These are phyloP conservation scores for Fregata magnificens DNA, from an alignment of 2,113 vertebrate genomes.

Conservation along the genomic window DNA sequence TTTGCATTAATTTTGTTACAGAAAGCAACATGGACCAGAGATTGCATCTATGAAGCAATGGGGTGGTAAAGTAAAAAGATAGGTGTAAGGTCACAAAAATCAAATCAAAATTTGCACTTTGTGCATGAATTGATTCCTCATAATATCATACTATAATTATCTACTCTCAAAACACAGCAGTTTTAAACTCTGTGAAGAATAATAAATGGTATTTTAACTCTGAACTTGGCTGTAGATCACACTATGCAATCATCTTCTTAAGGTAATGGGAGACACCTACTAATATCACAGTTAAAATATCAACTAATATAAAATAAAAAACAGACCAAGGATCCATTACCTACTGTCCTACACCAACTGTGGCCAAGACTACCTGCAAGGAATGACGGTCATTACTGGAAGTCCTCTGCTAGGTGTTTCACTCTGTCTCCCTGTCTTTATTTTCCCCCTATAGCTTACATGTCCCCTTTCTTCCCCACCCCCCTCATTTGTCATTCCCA, in stretches of 20 bases:
- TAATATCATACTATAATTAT: neutral
- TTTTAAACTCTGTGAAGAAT: neutral
- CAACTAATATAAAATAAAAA: neutral
- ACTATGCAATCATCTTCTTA: neutral
- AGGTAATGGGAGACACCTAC: neutral
- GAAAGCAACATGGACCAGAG: neutral
- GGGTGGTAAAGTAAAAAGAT: neutral
- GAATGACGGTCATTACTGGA: neutral
- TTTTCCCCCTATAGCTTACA: neutral
- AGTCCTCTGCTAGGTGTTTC: neutral
- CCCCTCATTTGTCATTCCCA: neutral
- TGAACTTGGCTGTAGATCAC: neutral
- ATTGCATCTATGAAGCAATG: neutral
- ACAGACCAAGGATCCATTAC: neutral
- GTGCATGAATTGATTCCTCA: neutral
- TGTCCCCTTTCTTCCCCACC: fast-evolving
- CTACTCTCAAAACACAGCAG: neutral
- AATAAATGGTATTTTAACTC: neutral
- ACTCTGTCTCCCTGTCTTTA: neutral
- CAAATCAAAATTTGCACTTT: neutral
- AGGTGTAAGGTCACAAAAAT: neutral
- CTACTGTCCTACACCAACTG: neutral
- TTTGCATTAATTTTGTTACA: neutral
- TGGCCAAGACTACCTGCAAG: neutral
- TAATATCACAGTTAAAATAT: neutral